phyloP scores from a whole-genome alignment of 2,888 invertebrate species.

The Drosophila anceps region DNA sequence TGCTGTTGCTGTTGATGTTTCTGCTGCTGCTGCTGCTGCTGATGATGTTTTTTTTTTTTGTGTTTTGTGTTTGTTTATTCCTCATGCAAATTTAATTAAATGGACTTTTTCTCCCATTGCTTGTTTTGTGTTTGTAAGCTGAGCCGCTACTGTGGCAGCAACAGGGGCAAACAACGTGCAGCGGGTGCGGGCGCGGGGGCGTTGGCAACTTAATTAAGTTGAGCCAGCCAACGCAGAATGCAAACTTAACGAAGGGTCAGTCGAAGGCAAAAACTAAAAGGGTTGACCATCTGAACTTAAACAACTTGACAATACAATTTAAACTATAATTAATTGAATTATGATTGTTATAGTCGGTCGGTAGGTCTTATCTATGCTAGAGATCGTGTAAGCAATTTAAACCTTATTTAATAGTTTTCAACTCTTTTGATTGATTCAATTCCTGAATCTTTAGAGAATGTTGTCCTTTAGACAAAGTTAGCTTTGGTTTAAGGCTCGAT shows the following conservation, averaged over 20 bases:
- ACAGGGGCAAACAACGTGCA: conserved; percentile 1
- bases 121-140: conserved; percentile 64
- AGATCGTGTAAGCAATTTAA: not conserved
- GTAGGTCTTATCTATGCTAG: conserved; percentile 1
- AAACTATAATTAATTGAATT: conserved; percentile 28
- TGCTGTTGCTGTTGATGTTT: conserved; percentile 12
- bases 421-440: not conserved
- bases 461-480: not conserved
- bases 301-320: conserved; percentile 18
- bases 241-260: conserved; percentile 26
- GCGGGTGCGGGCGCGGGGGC: not conserved
- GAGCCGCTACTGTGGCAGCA: conserved; percentile 31
- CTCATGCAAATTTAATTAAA: conserved; percentile 75
- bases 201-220: conserved; percentile 68
- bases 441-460: not conserved
- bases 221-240: conserved; percentile 39
- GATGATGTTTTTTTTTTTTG: not conserved
- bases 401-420: not conserved
- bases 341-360: conserved; percentile 2
- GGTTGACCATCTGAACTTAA: conserved; percentile 35
- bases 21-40: conserved; percentile 16
- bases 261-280: conserved; percentile 24
- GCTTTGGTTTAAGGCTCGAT: not conserved
- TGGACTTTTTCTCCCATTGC: conserved; percentile 53
- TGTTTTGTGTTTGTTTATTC: conserved; percentile 36